phyloP scores from a whole-genome alignment of 2,113 vertebrate genomes.

The Ellobius talpinus region DNA sequence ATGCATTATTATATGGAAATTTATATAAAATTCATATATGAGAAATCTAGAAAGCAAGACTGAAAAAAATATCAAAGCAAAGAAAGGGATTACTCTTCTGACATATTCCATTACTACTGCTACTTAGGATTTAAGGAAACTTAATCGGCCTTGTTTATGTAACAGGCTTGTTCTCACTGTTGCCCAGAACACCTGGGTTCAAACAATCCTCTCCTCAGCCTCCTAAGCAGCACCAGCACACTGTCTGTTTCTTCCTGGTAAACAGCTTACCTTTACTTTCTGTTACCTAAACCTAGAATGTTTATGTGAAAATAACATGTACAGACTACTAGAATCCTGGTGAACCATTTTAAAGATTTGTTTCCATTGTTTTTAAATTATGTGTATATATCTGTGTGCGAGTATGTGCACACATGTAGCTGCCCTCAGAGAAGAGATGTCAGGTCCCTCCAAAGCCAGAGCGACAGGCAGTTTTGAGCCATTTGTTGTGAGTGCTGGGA shows the following conservation, averaged over 20 bases:
- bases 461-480: background rate
- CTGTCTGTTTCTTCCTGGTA: background rate
- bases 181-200: background rate
- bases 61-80: slow-evolving; percentile 9
- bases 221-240: background rate
- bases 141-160: background rate
- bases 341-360: background rate
- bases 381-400: background rate
- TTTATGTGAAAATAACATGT: slow-evolving; percentile 5
- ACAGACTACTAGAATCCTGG: background rate
- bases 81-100: background rate
- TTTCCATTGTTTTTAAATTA: background rate
- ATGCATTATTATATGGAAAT: background rate
- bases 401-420: background rate
- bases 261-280: slow-evolving; percentile 1
- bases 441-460: background rate
- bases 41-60: background rate
- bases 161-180: background rate
- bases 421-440: background rate
- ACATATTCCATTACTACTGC: background rate
- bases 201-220: background rate
- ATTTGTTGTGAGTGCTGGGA: background rate
- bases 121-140: background rate
- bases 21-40: background rate
- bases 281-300: background rate